Base-by-base conservation (phyloP, 2,797 vertebrate species). In the Pseudocheirus occidentalis region DNA sequence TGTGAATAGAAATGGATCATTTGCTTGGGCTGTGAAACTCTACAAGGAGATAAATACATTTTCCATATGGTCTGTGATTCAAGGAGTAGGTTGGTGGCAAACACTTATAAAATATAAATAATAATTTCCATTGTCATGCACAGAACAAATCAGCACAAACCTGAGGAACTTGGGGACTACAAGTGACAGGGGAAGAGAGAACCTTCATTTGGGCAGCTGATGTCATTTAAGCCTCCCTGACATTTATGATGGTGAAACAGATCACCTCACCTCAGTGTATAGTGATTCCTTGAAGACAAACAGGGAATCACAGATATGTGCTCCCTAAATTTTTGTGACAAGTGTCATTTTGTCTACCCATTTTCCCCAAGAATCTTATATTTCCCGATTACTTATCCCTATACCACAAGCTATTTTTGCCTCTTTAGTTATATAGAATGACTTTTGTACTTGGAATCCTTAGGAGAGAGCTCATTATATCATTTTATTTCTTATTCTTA, bases 371-470 rank as follows among this genome's bases (percentile, higher is more conserved):
- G 57, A 62, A 40, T 89, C 58, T 97, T 92, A 18, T 90, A 56
- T 97, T 98, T 98, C 97, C 54, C 92, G 96, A 92, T 97, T 97
- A 97, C 55, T 95, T 95, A 96, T 96, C 92, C 96, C 59, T 97
- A 9, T 93, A 91, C 93, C 94, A 94, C 96, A 97, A 96, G 59
- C n/a, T 29, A 95, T 89, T 91, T 91, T 94, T 91, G 81, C 34
- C 27, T 90, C 91, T 53, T 50, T 97, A 94, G 57, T 97, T 87
- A 55, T 3, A 94, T 50, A 96, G 97, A 97, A 98, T 94, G 24
- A 95, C 97, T 98, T 96, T 93, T 92, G 16, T 87, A 94, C 97
- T 97, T 95, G 55, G 53, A 96, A 95, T 56, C 28, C 50, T 97
- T 58, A 29, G 53, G 34, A 97, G 91, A 89, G 97, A 18, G 27